Evolutionary conservation across 2,888 invertebrate species (phyloP), one percentile per base, ranked within the genome.

Genomic region (Dryadula phaetusa): DNA sequence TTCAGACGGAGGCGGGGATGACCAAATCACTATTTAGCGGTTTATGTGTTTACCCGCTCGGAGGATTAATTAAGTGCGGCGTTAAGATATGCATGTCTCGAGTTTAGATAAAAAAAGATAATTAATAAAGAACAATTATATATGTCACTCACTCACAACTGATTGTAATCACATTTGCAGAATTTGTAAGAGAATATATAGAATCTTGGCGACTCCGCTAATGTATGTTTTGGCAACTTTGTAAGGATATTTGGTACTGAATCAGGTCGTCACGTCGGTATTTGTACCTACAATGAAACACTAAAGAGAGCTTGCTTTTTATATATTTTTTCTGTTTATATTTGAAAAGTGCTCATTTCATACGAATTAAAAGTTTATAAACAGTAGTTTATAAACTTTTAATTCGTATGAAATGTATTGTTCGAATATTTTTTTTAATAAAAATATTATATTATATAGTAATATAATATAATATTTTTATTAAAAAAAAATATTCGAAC

Each of bases 211-310:
- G 54, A 54, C 20, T 14, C 34, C 14, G 20, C 54, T 34, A 54
- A 37, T 54, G 54, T 54, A 34, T 18, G 34, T 54, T 54, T 54
- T 54, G 54, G 34, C 54, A 37, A 54, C 14, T 20, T 37, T 20
- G 34, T 53, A 20, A 20, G 53, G 53, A 34, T 53, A 53, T 53
- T 34, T 34, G 34, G 34, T 34, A 34, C 34, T 34, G 34, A 53
- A 53, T 53, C 32, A 32, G 34, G 18, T 28, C 53, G 53, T 18
- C 34, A 3, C 25, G 52, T 32, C 53, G 34, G 12, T 12, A 14
- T 10, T 16, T 34, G 0, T 53, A 53, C 34, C 14, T 34, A 34
- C 53, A 53, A 34, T 34, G 32, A 53, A 20, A 34, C 34, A 12
- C 32, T 12, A 53, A 6, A 18, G 34, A 52, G 18, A 3, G 1